phyloP scores from a whole-genome alignment of 2,888 invertebrate species.

The Hermaeophaga mercurialis region DNA sequence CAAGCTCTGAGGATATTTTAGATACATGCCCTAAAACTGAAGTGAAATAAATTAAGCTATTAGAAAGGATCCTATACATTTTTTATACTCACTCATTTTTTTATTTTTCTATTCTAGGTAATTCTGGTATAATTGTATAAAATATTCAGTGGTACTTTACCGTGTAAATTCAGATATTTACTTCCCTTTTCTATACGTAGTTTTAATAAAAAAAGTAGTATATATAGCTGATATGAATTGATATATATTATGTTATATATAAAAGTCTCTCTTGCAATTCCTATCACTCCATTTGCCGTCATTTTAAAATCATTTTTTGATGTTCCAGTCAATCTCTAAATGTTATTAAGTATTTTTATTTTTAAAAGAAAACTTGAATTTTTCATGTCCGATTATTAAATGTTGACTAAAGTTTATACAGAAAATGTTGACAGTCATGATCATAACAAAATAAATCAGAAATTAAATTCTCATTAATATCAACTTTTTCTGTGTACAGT shows the following conservation, averaged over 20 bases:
- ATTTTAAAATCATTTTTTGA: neutral
- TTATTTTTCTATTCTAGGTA: neutral
- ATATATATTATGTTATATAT: conserved; percentile 48
- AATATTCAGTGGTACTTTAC: neutral
- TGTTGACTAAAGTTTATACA: neutral
- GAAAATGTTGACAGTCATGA: conserved; percentile 6
- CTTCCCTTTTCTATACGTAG: neutral
- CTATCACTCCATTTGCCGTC: conserved; percentile 19
- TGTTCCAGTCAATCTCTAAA: neutral
- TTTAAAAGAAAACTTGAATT: neutral
- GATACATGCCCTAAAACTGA: too few relatives aligned
- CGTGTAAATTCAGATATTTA: neutral
- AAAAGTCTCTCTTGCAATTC: conserved; percentile 43
- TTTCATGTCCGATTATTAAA: conserved; percentile 7
- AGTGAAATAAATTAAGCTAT: too few relatives aligned
- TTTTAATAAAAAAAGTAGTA: conserved; percentile 13
- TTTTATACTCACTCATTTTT: neutral
- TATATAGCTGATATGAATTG: conserved; percentile 48
- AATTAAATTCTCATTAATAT: conserved; percentile 1
- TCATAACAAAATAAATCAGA: neutral
- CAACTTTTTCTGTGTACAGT: neutral
- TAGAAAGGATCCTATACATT: too few relatives aligned
- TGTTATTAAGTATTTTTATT: neutral
- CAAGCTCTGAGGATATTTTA: too few relatives aligned
- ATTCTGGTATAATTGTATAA: neutral